Evolutionary conservation across 2,113 vertebrate species (phyloP).

Genomic region (Lucifuga dentata): DNA sequence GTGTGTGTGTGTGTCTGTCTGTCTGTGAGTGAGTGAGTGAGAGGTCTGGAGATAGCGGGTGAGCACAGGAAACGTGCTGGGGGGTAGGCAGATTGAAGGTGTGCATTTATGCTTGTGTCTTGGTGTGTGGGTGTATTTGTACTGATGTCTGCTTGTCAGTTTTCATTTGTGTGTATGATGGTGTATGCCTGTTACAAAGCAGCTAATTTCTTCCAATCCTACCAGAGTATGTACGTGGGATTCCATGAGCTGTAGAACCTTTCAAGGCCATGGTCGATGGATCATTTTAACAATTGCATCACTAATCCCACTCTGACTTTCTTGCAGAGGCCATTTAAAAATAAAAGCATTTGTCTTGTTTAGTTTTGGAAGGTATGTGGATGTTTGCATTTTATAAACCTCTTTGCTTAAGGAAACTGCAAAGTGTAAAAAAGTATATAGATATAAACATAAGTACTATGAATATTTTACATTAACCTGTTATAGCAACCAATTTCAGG

Average conservation of each 20-base stretch:
- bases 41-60: neutral
- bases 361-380: neutral
- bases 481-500: neutral
- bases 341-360: conserved; percentile 32
- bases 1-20: neutral
- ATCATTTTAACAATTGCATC: conserved; percentile 68
- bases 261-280: conserved; percentile 65
- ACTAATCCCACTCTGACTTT: conserved; percentile 72
- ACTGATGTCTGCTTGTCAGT: neutral
- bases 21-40: neutral
- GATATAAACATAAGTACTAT: too few species aligned
- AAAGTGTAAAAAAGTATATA: too few species aligned
- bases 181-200: conserved; percentile 45
- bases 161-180: neutral
- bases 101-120: conserved; percentile 21
- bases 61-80: neutral
- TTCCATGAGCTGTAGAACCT: conserved; percentile 55
- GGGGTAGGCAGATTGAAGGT: neutral
- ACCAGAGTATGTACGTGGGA: conserved; percentile 32
- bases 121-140: conserved; percentile 32
- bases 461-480: conserved; percentile 28
- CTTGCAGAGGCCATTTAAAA: conserved; percentile 33
- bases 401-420: neutral
- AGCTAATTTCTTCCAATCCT: conserved; percentile 55
- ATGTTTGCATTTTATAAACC: neutral